Evolutionary conservation across 2,797 vertebrate genomes (phyloP), one percentile per base, ranked within the genome.

Genomic region (Anguilla anguilla): DNA sequence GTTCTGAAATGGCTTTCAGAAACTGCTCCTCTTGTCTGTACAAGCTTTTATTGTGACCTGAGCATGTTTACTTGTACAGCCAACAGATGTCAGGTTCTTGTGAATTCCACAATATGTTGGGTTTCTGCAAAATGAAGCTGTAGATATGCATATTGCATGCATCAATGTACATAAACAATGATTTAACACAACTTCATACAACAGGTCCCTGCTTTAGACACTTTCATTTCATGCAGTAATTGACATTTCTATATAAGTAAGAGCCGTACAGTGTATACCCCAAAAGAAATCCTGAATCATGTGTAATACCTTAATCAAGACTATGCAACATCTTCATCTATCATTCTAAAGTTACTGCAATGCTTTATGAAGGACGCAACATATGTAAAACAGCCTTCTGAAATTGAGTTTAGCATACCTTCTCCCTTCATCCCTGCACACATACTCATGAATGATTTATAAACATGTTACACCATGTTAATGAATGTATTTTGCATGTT

Each of bases 311-410:
- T 72, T 72, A 9, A 15, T 74, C 39, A 74, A 74, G 39, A 39
- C 13, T 39, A 69, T 11, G 67, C 67, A 69, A 74, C 72, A 74
- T 74, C 72, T 74, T 74, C 72, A 74, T 74, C 39, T 39, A 74
- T 74, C 31, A 74, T 35, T 74, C 69, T 10, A 2, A 74, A 74
- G 31, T 35, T 15, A 19, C 13, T 79, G 35, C 35, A 79, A 43
- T 79, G 35, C 19, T 79, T 79, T 43, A 19, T 17, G 74, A 39
- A 79, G 6, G 39, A 43, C 28, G n/a, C 10, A 31, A 72, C 28
- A 31, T 19, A 28, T 39, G 5, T 67, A 43, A 39, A 79, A 3
- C 11, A 22, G 13, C 13, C 28, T 5, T 15, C 13, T 35, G 35
- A 74, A 35, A 74, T 11, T 4, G 69, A 11, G 11, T 74, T 13